Conservation (phyloP, 2,797 vertebrate genomes). For the Pangasius mekongensis region DNA sequence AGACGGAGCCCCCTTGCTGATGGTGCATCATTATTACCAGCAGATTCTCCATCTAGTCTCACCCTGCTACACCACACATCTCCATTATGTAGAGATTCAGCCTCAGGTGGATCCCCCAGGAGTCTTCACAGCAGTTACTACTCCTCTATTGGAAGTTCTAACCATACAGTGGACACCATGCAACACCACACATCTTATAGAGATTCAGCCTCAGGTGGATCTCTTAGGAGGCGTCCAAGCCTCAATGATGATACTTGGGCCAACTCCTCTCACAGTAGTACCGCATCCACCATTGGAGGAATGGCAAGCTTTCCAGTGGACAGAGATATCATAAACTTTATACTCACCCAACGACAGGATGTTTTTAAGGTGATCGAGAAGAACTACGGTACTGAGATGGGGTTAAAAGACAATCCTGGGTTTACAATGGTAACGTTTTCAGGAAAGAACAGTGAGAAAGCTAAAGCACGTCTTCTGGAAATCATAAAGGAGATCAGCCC, state of each 20-base stretch:
- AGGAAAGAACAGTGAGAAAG: conserved; percentile 29
- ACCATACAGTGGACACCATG: conserved; percentile 46
- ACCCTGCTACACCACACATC: background rate
- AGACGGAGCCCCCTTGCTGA: background rate
- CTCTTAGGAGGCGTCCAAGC: background rate
- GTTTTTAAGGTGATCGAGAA: conserved; percentile 11
- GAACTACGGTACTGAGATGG: background rate
- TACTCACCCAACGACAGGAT: background rate
- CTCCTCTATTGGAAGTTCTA: background rate
- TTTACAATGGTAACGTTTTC: conserved; percentile 44
- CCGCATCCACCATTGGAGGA: background rate
- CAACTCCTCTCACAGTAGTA: background rate
- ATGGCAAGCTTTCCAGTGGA: conserved; percentile 50
- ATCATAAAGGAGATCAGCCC: conserved; percentile 36
- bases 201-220: background rate
- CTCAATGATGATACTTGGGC: background rate
- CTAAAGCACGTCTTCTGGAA: conserved; percentile 41
- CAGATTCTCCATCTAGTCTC: background rate
- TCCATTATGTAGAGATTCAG: background rate
- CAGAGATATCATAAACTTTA: conserved; percentile 57
- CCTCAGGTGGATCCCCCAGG: background rate
- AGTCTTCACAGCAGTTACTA: background rate
- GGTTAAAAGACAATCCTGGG: rapidly evolving
- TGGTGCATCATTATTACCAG: background rate
- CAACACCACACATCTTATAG: background rate